Conservation (phyloP, 2,113 vertebrate genomes). For the Stictonetta naevosa region DNA sequence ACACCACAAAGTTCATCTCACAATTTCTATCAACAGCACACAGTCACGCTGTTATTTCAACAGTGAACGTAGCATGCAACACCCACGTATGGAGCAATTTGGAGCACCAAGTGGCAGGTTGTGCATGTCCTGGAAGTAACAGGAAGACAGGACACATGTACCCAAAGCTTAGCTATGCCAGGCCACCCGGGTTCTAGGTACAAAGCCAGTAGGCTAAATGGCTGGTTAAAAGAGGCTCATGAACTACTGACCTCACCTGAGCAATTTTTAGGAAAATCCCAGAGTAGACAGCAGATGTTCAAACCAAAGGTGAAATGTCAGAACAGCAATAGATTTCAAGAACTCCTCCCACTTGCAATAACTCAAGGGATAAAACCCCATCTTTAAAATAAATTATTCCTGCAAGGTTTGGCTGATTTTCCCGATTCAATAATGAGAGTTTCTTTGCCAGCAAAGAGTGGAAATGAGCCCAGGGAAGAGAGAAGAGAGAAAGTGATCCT, state of each 20-base stretch:
- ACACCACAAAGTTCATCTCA: not conserved
- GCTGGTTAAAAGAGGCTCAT: not conserved
- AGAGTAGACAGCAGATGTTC: not conserved
- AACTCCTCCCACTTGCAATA: not conserved
- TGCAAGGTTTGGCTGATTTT: not conserved
- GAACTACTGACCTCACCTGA: not conserved
- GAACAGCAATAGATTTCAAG: not conserved
- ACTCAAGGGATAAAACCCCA: not conserved
- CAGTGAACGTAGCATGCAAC: fast-evolving
- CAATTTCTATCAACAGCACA: fast-evolving
- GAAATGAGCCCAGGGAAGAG: not conserved
- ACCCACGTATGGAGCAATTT: not conserved
- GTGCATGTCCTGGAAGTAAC: fast-evolving
- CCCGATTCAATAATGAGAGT: not conserved
- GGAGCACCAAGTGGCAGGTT: fast-evolving
- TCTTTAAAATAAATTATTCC: not conserved
- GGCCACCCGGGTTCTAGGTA: not conserved
- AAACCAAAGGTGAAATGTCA: not conserved
- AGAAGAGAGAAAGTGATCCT: not conserved
- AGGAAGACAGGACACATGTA: not conserved
- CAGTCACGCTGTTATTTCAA: fast-evolving
- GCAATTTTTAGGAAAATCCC: not conserved
- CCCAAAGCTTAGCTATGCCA: not conserved
- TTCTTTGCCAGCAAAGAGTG: not conserved
- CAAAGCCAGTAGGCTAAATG: not conserved